Conservation (phyloP, 2,113 vertebrate species). For the Pteropus alecto region DNA sequence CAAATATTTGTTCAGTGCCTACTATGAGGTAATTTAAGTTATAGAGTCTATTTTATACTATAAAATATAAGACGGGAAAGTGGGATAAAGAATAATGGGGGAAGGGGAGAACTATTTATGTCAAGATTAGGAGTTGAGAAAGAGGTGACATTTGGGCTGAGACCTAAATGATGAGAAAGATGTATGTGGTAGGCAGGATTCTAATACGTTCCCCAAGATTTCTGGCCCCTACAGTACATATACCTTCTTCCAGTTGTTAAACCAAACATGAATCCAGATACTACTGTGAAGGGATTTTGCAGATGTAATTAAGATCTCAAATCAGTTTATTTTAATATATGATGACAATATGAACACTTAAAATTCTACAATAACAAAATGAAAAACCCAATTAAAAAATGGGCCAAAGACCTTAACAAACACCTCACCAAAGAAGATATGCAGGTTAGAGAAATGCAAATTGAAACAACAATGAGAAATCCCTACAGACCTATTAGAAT, state of each 20-base stretch:
- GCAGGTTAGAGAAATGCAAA: background rate
- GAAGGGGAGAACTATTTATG: background rate
- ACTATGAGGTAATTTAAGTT: background rate
- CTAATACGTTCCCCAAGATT: background rate
- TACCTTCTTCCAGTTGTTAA: background rate
- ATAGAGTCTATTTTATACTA: background rate
- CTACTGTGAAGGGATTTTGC: background rate
- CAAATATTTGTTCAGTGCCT: background rate
- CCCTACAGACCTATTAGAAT: background rate
- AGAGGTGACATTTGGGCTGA: background rate
- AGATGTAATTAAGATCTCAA: background rate
- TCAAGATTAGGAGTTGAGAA: background rate
- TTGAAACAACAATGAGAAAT: background rate
- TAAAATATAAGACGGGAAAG: background rate
- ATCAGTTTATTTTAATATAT: background rate
- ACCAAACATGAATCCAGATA: background rate
- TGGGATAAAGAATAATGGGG: background rate
- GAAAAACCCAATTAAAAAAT: background rate
- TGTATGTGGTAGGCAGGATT: background rate
- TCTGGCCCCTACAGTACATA: background rate
- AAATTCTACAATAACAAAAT: background rate
- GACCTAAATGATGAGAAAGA: background rate
- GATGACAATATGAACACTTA: background rate
- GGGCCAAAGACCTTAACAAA: background rate
- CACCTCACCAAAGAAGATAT: background rate